Evolutionary conservation across 2,113 vertebrate genomes (phyloP).

Genomic region (Ciconia boyciana): DNA sequence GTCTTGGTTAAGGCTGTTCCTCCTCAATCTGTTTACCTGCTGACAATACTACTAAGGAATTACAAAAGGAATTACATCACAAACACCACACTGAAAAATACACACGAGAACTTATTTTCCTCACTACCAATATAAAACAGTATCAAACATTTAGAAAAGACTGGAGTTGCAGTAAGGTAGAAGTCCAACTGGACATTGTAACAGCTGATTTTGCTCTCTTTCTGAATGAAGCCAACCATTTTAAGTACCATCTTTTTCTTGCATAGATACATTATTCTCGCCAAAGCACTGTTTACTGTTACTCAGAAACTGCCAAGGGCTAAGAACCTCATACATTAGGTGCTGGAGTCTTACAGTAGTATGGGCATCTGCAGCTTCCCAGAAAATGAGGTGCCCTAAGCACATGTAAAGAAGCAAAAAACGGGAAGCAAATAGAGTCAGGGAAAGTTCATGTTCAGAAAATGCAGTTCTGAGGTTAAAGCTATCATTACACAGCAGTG

Average conservation of each 20-base stretch:
- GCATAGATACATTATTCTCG: neutral
- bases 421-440: neutral
- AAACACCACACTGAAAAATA: neutral
- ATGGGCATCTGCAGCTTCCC: neutral
- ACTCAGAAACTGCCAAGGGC: neutral
- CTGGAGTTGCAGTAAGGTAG: neutral
- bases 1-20: slow-evolving; percentile 17
- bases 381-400: neutral
- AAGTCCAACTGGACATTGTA: neutral
- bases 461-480: neutral
- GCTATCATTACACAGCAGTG: neutral
- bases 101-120: neutral
- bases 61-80: neutral
- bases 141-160: neutral
- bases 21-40: neutral
- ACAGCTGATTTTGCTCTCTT: neutral
- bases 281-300: neutral
- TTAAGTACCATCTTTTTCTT: neutral
- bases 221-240: neutral
- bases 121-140: neutral
- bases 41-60: neutral
- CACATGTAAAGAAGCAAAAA: neutral
- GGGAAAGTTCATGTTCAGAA: neutral
- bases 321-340: neutral
- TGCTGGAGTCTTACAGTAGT: neutral